Evolutionary conservation across 2,113 vertebrate genomes (phyloP).

Genomic region (Kobus ellipsiprymnus): DNA sequence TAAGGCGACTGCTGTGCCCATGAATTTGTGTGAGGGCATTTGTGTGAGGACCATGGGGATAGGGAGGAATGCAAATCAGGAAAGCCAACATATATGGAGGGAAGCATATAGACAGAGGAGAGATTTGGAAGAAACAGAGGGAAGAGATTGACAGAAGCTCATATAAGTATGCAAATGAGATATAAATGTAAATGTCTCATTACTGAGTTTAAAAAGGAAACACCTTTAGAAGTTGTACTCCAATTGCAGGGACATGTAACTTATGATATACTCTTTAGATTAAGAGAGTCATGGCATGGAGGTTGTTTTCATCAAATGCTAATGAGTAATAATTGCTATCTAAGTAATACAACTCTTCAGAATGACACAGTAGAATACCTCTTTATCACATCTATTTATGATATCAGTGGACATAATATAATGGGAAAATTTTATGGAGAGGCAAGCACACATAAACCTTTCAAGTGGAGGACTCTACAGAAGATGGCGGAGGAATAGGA

Average conservation of each 20-base stretch:
- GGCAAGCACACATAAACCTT: neutral
- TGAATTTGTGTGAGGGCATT: neutral
- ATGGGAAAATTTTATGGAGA: neutral
- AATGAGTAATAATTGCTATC: constrained; percentile 36
- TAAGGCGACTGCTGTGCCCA: neutral
- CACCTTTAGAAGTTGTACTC: neutral
- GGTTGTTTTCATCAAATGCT: constrained; percentile 35
- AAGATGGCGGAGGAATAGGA: no score
- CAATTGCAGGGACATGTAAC: neutral
- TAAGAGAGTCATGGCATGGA: neutral
- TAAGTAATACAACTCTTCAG: neutral
- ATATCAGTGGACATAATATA: neutral
- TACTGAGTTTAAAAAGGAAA: constrained; percentile 18
- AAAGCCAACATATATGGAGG: neutral
- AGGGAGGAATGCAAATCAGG: neutral
- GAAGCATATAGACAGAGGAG: neutral
- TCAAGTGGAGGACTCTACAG: no score
- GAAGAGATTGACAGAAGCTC: neutral
- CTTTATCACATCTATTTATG: constrained; percentile 9
- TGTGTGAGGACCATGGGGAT: neutral
- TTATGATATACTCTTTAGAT: neutral
- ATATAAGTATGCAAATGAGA: neutral
- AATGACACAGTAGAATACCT: neutral
- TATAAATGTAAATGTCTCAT: neutral
- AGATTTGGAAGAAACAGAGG: neutral